Evolutionary conservation across 2,797 vertebrate species (phyloP), one percentile per base, ranked within the genome.

Genomic region (Oreochromis grahami): DNA sequence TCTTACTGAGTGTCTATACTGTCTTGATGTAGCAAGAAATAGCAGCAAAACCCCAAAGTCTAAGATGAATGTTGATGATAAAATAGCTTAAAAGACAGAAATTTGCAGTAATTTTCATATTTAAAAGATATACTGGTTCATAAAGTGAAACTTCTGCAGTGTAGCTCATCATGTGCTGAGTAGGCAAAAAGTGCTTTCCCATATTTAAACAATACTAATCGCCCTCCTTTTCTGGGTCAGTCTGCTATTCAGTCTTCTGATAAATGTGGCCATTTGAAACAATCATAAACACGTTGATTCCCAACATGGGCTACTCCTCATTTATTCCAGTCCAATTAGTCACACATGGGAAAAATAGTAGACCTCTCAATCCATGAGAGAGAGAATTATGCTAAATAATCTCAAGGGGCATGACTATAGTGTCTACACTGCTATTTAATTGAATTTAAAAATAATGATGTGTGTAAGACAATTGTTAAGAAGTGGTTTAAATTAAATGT

Each of bases 51-150:
- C 7, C 7, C 19, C 43, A 21, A 65, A 41, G 11, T 41, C 63
- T 26, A 43, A 43, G 8, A 68, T 43, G n/a, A 68, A 68, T 26
- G 21, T 68, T 68, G 21, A 13, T 2, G 36, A 8, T 43, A 43
- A 68, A 68, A 68, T 1, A 41, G 21, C 36, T 26, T 68, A 68
- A 68, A 68, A 41, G 36, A 65, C 0, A 3, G 60, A 41, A 1
- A 21, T 41, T 24, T 68, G 63, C 26, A 68, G 63, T 14, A 43
- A 24, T 68, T 43, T 24, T n/a, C 0, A 0, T 0, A 65, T 65
- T 38, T 65, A 38, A 65, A 65, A 4, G 60, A 65, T 38, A 14
- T 21, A 0, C 60, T 1, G 1, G 34, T 14, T 65, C 36, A 38
- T 34, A 34, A 60, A 34, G 29, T 60, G 29, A 60, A 19, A 63